Evolutionary conservation across 2,888 invertebrate species (phyloP), one percentile per base, ranked within the genome.

Genomic region (Cinara cedri): DNA sequence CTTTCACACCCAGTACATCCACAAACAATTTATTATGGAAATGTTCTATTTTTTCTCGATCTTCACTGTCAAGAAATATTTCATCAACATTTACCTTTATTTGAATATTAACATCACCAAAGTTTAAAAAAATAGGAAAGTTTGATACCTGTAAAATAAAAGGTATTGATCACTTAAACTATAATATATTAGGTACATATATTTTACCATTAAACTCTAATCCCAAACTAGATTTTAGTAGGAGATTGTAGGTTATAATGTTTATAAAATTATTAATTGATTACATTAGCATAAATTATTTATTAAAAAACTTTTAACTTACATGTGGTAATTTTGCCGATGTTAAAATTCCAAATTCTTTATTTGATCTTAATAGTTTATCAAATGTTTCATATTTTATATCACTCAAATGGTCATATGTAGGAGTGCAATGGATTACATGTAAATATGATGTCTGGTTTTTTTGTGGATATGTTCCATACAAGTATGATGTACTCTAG

Each of bases 41-140:
- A 34, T 70, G n/a, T 44, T 80, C 68, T 10, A 82, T 6, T 34
- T 70, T 57, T 1, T 62, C 11, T 11, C 72, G 24, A 42, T 71
- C 16, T 34, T 75, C 44, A 49, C 60, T 21, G 13, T 54, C 26
- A 8, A 82, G 60, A 57, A 21, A 19, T 1, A 81, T 16, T 8
- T 9, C 19, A 9, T 21, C 9, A 54, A 62, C 44, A 66, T 84
- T 84, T 24, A 71, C 80, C 63, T 70, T 60, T 9, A 84, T 78
- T 9, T 76, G 86, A 84, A 0, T 88, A 84, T 84, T 83, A 3
- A 91, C 82, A 83, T 89, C 87, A 1, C 93, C 93, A 81, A 89
- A 88, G 21, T 89, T 88, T 84, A 93, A 89, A 84, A 90, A 96
- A 82, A 94, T 88, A 0, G 94, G 92, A 85, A 95, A 95, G 26